Evolutionary conservation across 2,888 invertebrate genomes (phyloP), one percentile per base, ranked within the genome.

Genomic region (Ophraella communa): DNA sequence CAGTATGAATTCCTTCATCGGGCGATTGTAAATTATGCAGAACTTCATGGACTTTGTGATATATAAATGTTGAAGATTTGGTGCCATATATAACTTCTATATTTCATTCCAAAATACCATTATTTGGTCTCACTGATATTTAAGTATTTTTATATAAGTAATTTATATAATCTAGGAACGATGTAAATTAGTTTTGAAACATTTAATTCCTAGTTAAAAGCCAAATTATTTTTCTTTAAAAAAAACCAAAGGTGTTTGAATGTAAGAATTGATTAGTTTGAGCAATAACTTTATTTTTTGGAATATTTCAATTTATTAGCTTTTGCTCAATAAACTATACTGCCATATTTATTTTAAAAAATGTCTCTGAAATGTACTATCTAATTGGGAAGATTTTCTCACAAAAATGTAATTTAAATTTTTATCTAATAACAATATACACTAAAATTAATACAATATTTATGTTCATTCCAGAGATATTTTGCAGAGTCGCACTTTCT

Each of bases 1-100:
- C 95, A 95, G 85, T 95, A 95, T 84, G 94, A 95, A 87, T 95
- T 95, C 85, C 87, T 95, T 77, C 93, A 95, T 85, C 91, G 94
- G 85, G 94, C 94, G 81, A 92, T 95, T 83, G 87, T 93, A 72
- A 94, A 94, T 85, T 94, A 94, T 81, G 91, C 93, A 71, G 94
- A 94, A 82, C 87, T 94, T 73, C 94, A 94, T 84, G 91, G 91
- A 82, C 84, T 93, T 69, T 86, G 88, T 58, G 90, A 90, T 63
- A 75, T 75, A 69, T 80, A 77, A 78, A 73, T 71, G 65, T 70
- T 67, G 66, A 68, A 69, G 56, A 66, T 60, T 67, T 72, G 72
- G 77, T 76, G 77, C 77, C 76, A 77, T 76, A 27, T 27, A 72
- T 71, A 67, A 72, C 66, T 69, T 72, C 71, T 69, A 70, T 66